Conservation (phyloP, 2,888 invertebrate genomes). For the Lacanobia wlatinum region DNA sequence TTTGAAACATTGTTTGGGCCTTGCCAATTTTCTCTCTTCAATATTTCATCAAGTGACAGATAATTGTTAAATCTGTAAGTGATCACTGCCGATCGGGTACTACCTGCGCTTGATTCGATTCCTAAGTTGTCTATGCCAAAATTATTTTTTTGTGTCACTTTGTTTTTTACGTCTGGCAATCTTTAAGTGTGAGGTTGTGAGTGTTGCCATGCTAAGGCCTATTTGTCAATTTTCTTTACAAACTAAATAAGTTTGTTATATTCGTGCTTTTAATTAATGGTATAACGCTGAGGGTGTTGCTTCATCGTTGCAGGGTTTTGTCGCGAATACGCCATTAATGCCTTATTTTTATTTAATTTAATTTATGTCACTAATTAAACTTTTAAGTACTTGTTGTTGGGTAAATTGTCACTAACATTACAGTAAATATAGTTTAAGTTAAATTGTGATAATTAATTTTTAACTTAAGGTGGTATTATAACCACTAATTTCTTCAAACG, state of each 20-base stretch:
- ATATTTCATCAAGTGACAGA: conserved; percentile 2
- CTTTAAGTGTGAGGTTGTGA: background rate
- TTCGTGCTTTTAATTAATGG: conserved; percentile 7
- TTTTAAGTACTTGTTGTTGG: conserved; percentile 2
- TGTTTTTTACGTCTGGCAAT: conserved; percentile 27
- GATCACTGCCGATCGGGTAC: background rate
- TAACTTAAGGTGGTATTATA: too few species aligned
- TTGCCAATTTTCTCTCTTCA: conserved; percentile 7
- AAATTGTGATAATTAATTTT: too few species aligned
- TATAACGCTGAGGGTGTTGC: conserved; percentile 14
- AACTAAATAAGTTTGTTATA: background rate
- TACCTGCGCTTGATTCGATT: too few species aligned
- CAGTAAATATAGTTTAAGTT: background rate
- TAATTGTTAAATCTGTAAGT: conserved; percentile 9
- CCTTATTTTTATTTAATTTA: conserved; percentile 15
- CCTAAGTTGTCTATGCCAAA: background rate
- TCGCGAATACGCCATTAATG: conserved; percentile 45
- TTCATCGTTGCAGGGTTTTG: conserved; percentile 41
- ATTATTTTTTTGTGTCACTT: background rate
- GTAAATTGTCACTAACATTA: conserved; percentile 39
- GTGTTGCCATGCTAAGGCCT: conserved; percentile 9
- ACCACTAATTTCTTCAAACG: too few species aligned
- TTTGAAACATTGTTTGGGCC: too few species aligned
- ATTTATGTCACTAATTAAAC: conserved; percentile 38
- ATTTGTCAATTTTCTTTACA: conserved; percentile 6